Conservation (phyloP, 2,888 invertebrate species). For the Tetragnatha montana region DNA sequence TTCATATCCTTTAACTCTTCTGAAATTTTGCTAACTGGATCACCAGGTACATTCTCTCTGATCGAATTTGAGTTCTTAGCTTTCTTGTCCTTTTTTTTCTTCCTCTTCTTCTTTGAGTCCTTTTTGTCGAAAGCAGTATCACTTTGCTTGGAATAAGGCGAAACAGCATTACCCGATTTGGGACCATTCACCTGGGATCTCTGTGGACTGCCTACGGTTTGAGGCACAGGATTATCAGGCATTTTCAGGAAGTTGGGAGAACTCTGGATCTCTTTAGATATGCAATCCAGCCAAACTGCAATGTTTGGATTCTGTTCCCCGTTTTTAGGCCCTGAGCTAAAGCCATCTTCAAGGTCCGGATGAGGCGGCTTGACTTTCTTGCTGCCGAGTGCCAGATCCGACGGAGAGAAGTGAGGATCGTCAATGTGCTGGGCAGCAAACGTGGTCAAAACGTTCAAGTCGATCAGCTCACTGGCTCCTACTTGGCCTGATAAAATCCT, state of each 20-base stretch:
- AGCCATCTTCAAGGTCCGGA: constrained; percentile 56
- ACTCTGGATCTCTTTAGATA: constrained; percentile 45
- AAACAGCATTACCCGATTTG: neutral
- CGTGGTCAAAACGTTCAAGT: constrained; percentile 52
- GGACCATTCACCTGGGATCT: neutral
- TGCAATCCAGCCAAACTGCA: constrained; percentile 18
- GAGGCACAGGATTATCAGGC: constrained; percentile 45
- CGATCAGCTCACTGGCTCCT: constrained; percentile 51
- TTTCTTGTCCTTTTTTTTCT: neutral
- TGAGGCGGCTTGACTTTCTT: constrained; percentile 48
- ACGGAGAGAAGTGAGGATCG: constrained; percentile 25
- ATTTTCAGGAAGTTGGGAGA: constrained; percentile 52
- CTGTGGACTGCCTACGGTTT: constrained; percentile 3
- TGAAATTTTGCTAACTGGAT: no score
- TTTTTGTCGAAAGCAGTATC: neutral
- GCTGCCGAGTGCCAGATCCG: constrained; percentile 20
- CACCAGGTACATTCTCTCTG: no score
- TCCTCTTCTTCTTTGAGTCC: neutral
- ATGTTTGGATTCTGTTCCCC: constrained; percentile 3
- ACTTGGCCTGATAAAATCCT: neutral
- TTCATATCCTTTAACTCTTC: no score
- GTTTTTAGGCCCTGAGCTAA: constrained; percentile 2
- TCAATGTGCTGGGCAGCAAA: constrained; percentile 61
- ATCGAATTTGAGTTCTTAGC: neutral
- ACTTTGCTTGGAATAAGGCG: neutral